Evolutionary conservation across 2,113 vertebrate genomes (phyloP), one percentile per base, ranked within the genome.

Genomic region (Megaceryle maxima): DNA sequence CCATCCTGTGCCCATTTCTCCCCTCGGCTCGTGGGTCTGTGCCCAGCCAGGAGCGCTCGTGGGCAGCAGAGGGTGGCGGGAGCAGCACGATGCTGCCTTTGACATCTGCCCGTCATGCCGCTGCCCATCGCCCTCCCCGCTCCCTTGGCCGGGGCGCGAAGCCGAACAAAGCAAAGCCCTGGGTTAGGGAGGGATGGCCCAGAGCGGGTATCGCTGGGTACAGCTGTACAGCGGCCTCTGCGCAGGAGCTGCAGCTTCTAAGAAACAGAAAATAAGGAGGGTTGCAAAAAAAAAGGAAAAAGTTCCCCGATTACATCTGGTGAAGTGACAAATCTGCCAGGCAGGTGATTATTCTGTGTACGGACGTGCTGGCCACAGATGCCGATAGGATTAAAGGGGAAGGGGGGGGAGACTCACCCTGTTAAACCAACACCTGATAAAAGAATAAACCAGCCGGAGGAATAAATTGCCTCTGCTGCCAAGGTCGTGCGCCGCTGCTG

Each of bases 271-370:
- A 94, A 96, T 55, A 5, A 87, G 73, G 87, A 78, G 41, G 55
- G 39, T 60, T 93, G 72, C 4, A 31, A 22, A 33, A 6, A 57
- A 57, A 57, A 6, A 16, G 10, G 4, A 18, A 74, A 74, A 89
- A 87, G 84, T 95, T 96, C 74, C 88, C 94, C 35, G 94, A 94
- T 97, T 97, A 80, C 92, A 95, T 96, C 95, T 96, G 95, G 94
- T 91, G 94, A 87, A 95, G 93, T 95, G 96, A 96, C 94, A 97
- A 93, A 96, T 94, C 92, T 96, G 96, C 97, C 94, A 95, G 69
- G 93, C 91, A 89, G 92, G 95, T 95, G 96, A 96, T 97, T 95
- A 97, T 89, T 82, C 94, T 62, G 92, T 68, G 96, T 84, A 94
- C 18, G 37, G 92, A 96, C 92, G 95, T 97, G 97, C 94, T 5